phyloP scores from a whole-genome alignment of 2,797 vertebrate genomes.

The Delichon dasypus region DNA sequence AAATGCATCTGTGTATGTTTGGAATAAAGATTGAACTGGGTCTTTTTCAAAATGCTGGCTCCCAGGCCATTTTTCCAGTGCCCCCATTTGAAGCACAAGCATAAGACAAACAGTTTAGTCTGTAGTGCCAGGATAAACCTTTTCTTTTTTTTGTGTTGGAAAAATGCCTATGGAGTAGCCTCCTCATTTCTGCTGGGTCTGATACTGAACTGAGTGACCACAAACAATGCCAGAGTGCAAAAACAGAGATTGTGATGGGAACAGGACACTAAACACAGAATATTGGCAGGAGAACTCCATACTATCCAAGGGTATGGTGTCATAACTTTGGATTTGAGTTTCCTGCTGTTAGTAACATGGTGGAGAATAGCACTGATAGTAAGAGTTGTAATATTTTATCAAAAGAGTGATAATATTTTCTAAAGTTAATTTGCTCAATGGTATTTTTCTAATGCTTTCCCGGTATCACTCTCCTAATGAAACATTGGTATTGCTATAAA shows the following conservation, averaged over 20 bases:
- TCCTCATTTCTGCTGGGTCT: not conserved
- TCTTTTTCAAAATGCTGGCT: not conserved
- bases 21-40: not conserved
- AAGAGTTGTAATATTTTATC: not conserved
- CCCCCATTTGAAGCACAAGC: not conserved
- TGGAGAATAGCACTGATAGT: slow-evolving; percentile 17
- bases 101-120: not conserved
- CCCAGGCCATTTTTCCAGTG: not conserved
- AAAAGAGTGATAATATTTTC: not conserved
- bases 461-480: not conserved
- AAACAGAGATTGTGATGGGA: not conserved
- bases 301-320: not conserved
- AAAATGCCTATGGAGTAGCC: not conserved
- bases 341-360: not conserved
- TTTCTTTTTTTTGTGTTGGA: not conserved
- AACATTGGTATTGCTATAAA: slow-evolving; percentile 3
- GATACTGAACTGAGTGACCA: not conserved
- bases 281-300: not conserved
- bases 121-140: not conserved
- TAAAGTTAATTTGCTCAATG: not conserved
- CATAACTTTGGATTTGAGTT: not conserved
- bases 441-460: slow-evolving; percentile 25
- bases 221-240: not conserved
- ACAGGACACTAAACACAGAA: not conserved
- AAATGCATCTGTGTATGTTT: slow-evolving; percentile 39